These are phyloP conservation scores for Nerophis ophidion DNA, from an alignment of 2,113 vertebrate genomes.

Conservation along the genomic window DNA sequence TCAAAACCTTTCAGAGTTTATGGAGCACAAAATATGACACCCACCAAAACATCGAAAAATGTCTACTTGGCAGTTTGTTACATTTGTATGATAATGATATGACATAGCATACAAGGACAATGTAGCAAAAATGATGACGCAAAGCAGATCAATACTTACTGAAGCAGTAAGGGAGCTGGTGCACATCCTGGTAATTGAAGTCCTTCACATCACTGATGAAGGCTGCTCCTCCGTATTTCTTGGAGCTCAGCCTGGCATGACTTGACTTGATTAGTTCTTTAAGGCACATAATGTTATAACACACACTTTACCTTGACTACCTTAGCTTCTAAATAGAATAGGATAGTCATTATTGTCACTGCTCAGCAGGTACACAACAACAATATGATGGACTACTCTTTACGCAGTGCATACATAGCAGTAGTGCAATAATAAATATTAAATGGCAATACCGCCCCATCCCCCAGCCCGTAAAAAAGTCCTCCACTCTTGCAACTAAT, in stretches of 20 bases:
- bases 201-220: slow-evolving; percentile 2
- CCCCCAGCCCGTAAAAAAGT: too few species aligned
- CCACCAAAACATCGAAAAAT: slow-evolving; percentile 10
- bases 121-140: slow-evolving; percentile 37
- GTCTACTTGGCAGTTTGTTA: slow-evolving; percentile 25
- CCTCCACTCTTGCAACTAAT: too few species aligned
- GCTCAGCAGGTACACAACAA: too few species aligned
- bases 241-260: background rate
- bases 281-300: background rate
- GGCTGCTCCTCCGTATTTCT: slow-evolving; percentile 12
- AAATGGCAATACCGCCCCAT: too few species aligned
- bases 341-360: too few species aligned
- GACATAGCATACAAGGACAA: slow-evolving; percentile 29
- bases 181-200: slow-evolving; percentile 22
- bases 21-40: slow-evolving; percentile 27
- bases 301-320: too few species aligned
- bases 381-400: too few species aligned
- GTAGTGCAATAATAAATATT: too few species aligned
- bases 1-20: slow-evolving; percentile 18
- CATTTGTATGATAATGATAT: slow-evolving; percentile 22
- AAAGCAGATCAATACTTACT: slow-evolving; percentile 29
- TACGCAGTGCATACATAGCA: too few species aligned
- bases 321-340: too few species aligned
- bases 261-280: background rate
- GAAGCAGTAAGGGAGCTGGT: slow-evolving; percentile 10